A percentile compares a stretch with the other conserved stretches of the same genome.
Conservation (phyloP, 2,888 invertebrate genomes). For the Melanotus villosus region DNA sequence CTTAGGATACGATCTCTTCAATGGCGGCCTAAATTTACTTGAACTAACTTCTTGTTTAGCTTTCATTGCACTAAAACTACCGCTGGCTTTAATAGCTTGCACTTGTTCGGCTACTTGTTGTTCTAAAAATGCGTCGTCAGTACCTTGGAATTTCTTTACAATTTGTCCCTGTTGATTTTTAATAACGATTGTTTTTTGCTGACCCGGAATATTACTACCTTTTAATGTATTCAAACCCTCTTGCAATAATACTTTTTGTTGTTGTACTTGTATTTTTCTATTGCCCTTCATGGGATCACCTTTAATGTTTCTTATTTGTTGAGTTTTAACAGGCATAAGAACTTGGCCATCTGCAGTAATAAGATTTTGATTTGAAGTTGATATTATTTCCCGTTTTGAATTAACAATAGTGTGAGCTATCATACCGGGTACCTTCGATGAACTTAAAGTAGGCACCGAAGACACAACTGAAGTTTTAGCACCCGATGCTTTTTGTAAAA, state of each 20-base stretch:
- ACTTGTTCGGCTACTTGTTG: constrained; percentile 66
- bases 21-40: constrained; percentile 27
- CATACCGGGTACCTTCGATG: constrained; percentile 17
- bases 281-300: constrained; percentile 56
- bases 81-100: constrained; percentile 65
- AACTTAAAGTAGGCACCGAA: constrained; percentile 8
- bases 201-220: constrained; percentile 34
- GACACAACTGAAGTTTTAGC: constrained; percentile 53
- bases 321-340: constrained; percentile 65
- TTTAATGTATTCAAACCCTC: constrained; percentile 45
- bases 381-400: constrained; percentile 72
- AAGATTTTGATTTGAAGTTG: constrained; percentile 65
- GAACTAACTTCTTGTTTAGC: constrained; percentile 46
- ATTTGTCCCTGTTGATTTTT: constrained; percentile 66
- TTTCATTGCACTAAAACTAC: constrained; percentile 45
- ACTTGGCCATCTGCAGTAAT: constrained; percentile 64
- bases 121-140: constrained; percentile 62
- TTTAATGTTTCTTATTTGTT: constrained; percentile 65
- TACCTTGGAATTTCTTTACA: constrained; percentile 62
- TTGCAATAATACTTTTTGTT: constrained; percentile 44
- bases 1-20: constrained; percentile 40
- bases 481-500: constrained; percentile 49
- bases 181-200: constrained; percentile 64
- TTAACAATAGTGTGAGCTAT: constrained; percentile 69
- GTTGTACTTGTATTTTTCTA: constrained; percentile 48